These are phyloP conservation scores for Hozukius guyotensis DNA, from an alignment of 2,797 vertebrate genomes.

Conservation along the genomic window DNA sequence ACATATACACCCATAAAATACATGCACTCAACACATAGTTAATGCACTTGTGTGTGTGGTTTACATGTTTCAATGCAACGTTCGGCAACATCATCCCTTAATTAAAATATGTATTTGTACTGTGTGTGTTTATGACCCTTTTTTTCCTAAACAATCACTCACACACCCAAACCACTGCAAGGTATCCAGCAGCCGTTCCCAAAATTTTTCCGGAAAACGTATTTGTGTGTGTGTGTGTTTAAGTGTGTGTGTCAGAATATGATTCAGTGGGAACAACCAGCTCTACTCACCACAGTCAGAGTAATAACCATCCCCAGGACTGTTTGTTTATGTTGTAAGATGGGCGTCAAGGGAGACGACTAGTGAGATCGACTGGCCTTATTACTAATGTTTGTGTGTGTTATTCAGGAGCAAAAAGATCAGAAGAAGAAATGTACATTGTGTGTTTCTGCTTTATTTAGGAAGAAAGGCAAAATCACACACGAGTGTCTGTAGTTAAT, in stretches of 20 bases:
- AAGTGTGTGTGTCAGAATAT: not conserved
- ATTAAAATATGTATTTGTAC: not conserved
- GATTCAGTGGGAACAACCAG: constrained; percentile 5
- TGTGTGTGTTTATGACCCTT: not conserved
- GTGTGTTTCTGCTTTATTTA: not conserved
- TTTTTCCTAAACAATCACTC: not conserved
- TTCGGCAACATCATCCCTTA: not conserved
- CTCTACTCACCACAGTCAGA: not conserved
- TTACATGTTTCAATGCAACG: not conserved
- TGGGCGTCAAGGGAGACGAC: constrained; percentile 1
- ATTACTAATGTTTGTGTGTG: not conserved
- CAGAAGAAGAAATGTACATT: not conserved
- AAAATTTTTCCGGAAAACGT: no score
- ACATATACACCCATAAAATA: not conserved
- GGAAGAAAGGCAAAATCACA: not conserved
- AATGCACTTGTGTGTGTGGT: not conserved
- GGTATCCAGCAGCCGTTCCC: not conserved
- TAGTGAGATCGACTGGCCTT: not conserved
- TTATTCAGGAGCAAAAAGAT: not conserved
- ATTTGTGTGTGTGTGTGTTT: not conserved
- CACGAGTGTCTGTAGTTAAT: not conserved
- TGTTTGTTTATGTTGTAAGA: constrained; percentile 2
- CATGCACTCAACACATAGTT: not conserved
- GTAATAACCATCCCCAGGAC: not conserved
- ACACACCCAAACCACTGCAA: constrained; percentile 3